Evolutionary conservation across 2,888 invertebrate genomes (phyloP).

Genomic region (Mesorhabditis spiculigera): DNA sequence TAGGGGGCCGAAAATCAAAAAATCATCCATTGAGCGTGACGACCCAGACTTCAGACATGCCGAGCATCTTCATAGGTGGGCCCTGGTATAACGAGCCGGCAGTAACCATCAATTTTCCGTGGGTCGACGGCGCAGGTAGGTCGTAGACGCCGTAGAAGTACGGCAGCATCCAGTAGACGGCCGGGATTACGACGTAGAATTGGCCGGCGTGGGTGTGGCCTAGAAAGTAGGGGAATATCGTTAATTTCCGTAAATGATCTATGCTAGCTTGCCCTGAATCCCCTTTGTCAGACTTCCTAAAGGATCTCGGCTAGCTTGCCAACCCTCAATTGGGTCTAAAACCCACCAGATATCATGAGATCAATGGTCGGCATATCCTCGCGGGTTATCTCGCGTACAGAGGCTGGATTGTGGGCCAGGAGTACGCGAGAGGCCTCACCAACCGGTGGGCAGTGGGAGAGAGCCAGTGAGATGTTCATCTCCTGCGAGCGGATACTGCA

Average conservation of each 20-base stretch:
- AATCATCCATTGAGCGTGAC: constrained; percentile 42
- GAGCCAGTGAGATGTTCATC: constrained; percentile 57
- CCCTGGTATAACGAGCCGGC: constrained; percentile 53
- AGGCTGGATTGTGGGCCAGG: constrained; percentile 61
- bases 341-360: constrained; percentile 60
- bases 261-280: no score
- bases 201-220: constrained; percentile 58
- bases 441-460: constrained; percentile 50
- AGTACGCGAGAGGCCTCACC: constrained; percentile 53
- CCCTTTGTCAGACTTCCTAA: no score
- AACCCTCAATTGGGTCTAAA: neutral
- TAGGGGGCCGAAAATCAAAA: no score
- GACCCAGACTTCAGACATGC: constrained; percentile 59
- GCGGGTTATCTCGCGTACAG: constrained; percentile 51
- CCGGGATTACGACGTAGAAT: constrained; percentile 53
- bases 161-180: constrained; percentile 49
- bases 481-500: constrained; percentile 58
- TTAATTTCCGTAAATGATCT: no score
- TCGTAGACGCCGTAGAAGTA: constrained; percentile 54
- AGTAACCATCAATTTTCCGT: constrained; percentile 36
- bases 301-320: no score
- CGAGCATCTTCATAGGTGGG: constrained; percentile 60
- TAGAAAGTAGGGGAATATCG: constrained; percentile 9
- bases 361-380: constrained; percentile 52
- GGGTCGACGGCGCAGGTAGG: constrained; percentile 19